phyloP scores from a whole-genome alignment of 1,140 invertebrate species.

The Hestina assimilis region DNA sequence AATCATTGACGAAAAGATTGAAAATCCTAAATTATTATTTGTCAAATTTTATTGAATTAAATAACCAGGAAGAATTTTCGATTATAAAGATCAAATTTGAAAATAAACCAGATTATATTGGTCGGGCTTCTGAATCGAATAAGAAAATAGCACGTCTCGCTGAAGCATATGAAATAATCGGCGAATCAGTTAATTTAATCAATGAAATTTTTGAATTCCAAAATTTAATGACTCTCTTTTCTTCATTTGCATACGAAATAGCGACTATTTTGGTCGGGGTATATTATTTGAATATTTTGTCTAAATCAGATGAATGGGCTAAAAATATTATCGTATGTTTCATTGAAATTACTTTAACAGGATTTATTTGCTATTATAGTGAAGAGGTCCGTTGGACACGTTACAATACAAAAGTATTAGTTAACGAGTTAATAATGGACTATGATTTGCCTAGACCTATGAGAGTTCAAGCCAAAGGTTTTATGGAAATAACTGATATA shows the following conservation, averaged over 20 bases:
- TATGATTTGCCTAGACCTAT: constrained; percentile 8
- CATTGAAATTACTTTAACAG: neutral
- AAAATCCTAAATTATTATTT: constrained; percentile 12
- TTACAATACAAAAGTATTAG: neutral
- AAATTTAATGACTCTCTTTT: constrained; percentile 45
- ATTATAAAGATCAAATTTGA: neutral
- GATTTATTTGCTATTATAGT: constrained; percentile 11
- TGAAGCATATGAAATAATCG: constrained; percentile 39
- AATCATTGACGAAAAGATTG: constrained; percentile 17
- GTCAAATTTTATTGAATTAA: constrained; percentile 6
- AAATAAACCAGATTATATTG: neutral
- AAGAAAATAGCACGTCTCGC: constrained; percentile 30
- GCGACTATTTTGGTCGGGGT: constrained; percentile 46
- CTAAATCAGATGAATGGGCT: neutral
- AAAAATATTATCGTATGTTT: constrained; percentile 10
- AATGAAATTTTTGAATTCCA: constrained; percentile 49
- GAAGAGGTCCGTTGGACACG: neutral
- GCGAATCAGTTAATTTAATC: constrained; percentile 33
- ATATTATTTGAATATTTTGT: constrained; percentile 27
- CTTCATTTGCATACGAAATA: constrained; percentile 40
- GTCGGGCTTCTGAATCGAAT: constrained; percentile 15
- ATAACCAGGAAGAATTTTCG: neutral
- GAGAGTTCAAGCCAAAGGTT: constrained; percentile 15
- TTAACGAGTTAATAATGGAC: constrained; percentile 15
- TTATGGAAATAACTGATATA: constrained; percentile 13